These are phyloP conservation scores for Notolabrus celidotus DNA, from an alignment of 2,797 vertebrate genomes.

Conservation along the genomic window DNA sequence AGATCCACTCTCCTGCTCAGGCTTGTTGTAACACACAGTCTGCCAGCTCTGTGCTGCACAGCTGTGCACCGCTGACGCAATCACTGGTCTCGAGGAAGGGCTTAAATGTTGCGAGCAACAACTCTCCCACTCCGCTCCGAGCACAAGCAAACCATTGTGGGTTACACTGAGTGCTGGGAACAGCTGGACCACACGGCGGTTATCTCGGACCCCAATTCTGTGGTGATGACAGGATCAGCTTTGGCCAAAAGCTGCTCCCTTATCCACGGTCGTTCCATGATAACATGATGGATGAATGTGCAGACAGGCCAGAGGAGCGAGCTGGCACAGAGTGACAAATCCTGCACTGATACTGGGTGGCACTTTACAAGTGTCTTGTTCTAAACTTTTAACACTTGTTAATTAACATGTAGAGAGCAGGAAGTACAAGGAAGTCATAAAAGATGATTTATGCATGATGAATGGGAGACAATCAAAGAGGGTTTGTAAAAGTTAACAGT, in stretches of 20 bases:
- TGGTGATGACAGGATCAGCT: slow-evolving; percentile 75
- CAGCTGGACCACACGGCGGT: slow-evolving; percentile 73
- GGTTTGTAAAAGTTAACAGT: not conserved
- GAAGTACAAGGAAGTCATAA: not conserved
- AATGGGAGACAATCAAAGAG: not conserved
- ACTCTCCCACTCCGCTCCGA: slow-evolving; percentile 37
- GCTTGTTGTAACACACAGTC: slow-evolving; percentile 17
- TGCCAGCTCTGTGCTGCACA: slow-evolving; percentile 46
- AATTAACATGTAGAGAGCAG: slow-evolving; percentile 24
- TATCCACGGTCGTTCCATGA: slow-evolving; percentile 55
- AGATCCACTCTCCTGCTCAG: not conserved
- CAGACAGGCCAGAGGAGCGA: slow-evolving; percentile 42
- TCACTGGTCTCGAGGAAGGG: slow-evolving; percentile 40
- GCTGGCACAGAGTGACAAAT: slow-evolving; percentile 23
- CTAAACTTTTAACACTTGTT: slow-evolving; percentile 12
- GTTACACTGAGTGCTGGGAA: slow-evolving; percentile 53
- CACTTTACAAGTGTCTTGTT: not conserved
- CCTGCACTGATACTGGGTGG: slow-evolving; percentile 28
- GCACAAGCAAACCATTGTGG: slow-evolving; percentile 75
- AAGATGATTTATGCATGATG: not conserved
- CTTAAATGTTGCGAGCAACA: slow-evolving; percentile 47
- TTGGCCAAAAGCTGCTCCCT: slow-evolving; percentile 58
- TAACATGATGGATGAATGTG: slow-evolving; percentile 65
- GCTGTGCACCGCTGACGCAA: slow-evolving; percentile 69
- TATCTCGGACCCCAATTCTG: slow-evolving; percentile 55